phyloP scores from a whole-genome alignment of 2,113 vertebrate genomes.

The Mustelus asterias region DNA sequence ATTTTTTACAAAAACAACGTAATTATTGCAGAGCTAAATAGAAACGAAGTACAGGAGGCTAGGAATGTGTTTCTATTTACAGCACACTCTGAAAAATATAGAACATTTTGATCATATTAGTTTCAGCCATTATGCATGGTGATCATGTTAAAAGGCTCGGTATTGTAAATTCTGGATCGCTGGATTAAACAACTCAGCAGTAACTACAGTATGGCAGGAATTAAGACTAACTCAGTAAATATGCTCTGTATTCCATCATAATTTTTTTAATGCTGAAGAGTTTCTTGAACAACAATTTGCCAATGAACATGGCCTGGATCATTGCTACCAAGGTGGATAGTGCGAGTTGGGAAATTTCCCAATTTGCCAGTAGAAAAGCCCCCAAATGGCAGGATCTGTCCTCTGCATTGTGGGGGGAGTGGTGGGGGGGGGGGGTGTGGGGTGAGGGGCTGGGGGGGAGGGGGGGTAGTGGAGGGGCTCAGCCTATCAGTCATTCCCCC shows the following conservation, averaged over 20 bases:
- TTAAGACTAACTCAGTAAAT: background rate
- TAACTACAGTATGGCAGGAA: background rate
- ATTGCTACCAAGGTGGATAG: background rate
- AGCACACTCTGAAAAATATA: background rate
- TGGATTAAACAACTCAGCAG: background rate
- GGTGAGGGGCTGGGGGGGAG: too few relatives aligned
- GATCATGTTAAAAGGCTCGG: background rate
- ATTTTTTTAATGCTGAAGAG: background rate
- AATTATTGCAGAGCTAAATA: background rate
- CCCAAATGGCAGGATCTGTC: too few relatives aligned
- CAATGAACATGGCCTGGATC: background rate
- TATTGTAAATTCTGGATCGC: background rate
- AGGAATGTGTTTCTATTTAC: background rate
- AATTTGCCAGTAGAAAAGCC: too few relatives aligned
- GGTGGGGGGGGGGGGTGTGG: too few relatives aligned
- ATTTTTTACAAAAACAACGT: background rate
- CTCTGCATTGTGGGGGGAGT: too few relatives aligned
- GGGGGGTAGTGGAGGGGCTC: too few relatives aligned
- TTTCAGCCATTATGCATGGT: background rate
- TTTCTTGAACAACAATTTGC: background rate
- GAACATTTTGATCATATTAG: slow-evolving; percentile 25
- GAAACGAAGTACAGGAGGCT: background rate
- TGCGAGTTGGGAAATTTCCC: background rate
- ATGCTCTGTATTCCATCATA: background rate
- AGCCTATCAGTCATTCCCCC: too few relatives aligned